Evolutionary conservation across 1,140 invertebrate genomes (phyloP).

Genomic region (Brachionus koreanus): DNA sequence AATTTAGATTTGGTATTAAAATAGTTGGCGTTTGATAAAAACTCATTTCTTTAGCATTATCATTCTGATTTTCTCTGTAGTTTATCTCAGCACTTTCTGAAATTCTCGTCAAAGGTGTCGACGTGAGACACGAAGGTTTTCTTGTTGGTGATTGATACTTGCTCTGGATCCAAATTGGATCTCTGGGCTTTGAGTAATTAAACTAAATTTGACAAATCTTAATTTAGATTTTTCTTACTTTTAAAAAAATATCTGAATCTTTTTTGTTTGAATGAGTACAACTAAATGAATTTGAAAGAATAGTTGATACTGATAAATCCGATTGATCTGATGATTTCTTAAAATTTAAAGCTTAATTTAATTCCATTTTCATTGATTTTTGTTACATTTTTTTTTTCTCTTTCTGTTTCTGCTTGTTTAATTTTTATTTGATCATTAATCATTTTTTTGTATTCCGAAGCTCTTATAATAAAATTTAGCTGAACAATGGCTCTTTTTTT

Average conservation of each 20-base stretch:
- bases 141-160: neutral
- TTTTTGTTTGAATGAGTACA: neutral
- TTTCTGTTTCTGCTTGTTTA: too few species aligned
- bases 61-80: neutral
- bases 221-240: neutral
- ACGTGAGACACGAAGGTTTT: neutral
- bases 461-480: neutral
- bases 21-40: neutral
- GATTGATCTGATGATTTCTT: too few species aligned
- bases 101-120: neutral
- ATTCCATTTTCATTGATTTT: too few species aligned
- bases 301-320: neutral
- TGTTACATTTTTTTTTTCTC: too few species aligned
- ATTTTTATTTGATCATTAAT: too few species aligned
- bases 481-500: neutral
- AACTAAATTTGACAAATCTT: neutral
- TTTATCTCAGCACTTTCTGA: neutral
- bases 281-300: neutral
- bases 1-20: conserved; percentile 7
- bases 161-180: neutral
- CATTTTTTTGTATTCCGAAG: neutral
- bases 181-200: neutral
- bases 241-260: neutral
- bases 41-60: neutral
- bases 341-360: too few species aligned